Base-by-base conservation (phyloP, 2,797 vertebrate genomes). In the Gymnopithys bicolor region DNA sequence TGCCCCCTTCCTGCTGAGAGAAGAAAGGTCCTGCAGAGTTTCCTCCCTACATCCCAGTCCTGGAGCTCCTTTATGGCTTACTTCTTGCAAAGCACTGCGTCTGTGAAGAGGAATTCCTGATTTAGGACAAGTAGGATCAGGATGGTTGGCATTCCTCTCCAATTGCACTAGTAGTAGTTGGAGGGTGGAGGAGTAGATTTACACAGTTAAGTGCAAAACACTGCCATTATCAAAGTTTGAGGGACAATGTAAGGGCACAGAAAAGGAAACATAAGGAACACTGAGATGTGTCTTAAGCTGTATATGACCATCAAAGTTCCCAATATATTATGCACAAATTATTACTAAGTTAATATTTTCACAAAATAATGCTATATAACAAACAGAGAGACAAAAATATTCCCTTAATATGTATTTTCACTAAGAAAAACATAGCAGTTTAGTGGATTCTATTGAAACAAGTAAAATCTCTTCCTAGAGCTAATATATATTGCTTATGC, bases 21-120 rank as follows among this genome's bases (percentile, higher is more conserved):
- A 46, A 45, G 19, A n/a, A 84, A 70, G 35, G 15, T 48, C 35
- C 48, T 39, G 67, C 32, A 2, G 0, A 8, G 8, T 12, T 10
- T 8, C 55, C 55, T 28, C 52, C 55, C 59, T 7, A 0, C 7
- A 3, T 18, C 41, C 45, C 78, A 56, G 63, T n/a, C 3, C 59
- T 6, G 14, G 8, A 28, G 53, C 15, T 60, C n/a, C 41, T 55
- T 22, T 4, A 33, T 0, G 0, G 19, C 27, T 51, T 10, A 11
- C 10, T 12, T 22, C 75, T 7, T 46, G 55, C 52, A 39, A 32
- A 66, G 21, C 28, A 3, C 30, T 15, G 4, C 2, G 7, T 2
- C 24, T 7, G 6, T 7, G 1, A 41, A 24, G 15, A 25, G 64
- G 45, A 59, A 46, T 0, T 33, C 46, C 3, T 55, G 41, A 14